A percentile compares a stretch with the other conserved stretches of the same genome.
Evolutionary conservation across 2,888 invertebrate species (phyloP).

Genomic region (Anodontia alba): DNA sequence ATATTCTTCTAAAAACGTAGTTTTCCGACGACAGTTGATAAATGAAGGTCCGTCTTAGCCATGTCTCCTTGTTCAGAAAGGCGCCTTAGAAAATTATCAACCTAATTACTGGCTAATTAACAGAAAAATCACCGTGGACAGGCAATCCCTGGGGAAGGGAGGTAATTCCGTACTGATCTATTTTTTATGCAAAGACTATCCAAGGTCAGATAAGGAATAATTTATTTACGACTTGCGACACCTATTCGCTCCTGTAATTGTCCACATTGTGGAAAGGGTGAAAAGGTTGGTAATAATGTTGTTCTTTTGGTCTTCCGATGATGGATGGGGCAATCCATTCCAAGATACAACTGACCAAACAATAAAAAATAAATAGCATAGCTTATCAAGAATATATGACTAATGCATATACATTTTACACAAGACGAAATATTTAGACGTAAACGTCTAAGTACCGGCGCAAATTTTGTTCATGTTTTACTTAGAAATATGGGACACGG

Average conservation of each 20-base stretch:
- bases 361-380: too few species aligned
- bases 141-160: constrained; percentile 42
- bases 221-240: constrained; percentile 60
- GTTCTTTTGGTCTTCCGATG: neutral
- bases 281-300: neutral
- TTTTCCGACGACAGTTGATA: constrained; percentile 54
- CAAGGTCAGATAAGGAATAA: constrained; percentile 41
- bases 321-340: neutral
- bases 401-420: too few species aligned
- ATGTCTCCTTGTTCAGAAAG: neutral
- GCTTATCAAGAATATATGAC: too few species aligned
- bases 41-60: constrained; percentile 42
- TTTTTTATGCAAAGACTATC: constrained; percentile 43
- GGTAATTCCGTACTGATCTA: constrained; percentile 57
- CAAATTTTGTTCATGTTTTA: too few species aligned
- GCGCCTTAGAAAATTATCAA: constrained; percentile 22
- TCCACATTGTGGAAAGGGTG: neutral
- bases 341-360: neutral
- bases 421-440: too few species aligned
- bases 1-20: constrained; percentile 41
- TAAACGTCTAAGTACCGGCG: too few species aligned
- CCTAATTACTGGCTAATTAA: constrained; percentile 54
- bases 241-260: neutral
- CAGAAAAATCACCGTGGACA: constrained; percentile 58
- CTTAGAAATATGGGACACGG: too few species aligned